A percentile compares a stretch with the other conserved stretches of the same genome.
phyloP scores from a whole-genome alignment of 2,113 vertebrate genomes.

The Sinocyclocheilus rhinocerous region DNA sequence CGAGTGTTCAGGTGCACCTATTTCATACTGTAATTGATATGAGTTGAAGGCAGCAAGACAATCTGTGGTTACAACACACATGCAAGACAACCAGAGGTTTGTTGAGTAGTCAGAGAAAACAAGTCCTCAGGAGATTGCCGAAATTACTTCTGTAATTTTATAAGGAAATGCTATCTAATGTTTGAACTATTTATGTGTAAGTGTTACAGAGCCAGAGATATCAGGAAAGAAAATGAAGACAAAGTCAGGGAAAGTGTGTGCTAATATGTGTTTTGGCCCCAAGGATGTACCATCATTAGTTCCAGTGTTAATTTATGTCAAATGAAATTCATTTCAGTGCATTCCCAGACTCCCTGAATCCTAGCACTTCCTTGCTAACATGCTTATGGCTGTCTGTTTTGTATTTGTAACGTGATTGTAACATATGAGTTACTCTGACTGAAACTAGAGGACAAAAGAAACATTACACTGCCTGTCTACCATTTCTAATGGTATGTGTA shows the following conservation, averaged over 20 bases:
- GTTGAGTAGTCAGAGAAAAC: neutral
- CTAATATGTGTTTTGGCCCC: constrained; percentile 3
- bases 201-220: neutral
- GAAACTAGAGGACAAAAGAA: neutral
- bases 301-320: neutral
- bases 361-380: constrained; percentile 35
- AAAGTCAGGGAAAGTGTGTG: neutral
- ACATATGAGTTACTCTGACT: constrained; percentile 3
- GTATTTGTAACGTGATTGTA: neutral
- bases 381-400: constrained; percentile 39
- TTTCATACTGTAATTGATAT: neutral
- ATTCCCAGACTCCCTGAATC: constrained; percentile 29
- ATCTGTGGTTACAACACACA: neutral
- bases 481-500: neutral
- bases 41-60: neutral
- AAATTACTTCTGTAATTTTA: constrained; percentile 3
- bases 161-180: neutral
- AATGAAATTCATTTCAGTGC: constrained; percentile 36
- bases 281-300: constrained; percentile 3
- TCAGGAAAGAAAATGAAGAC: neutral
- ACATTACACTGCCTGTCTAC: neutral
- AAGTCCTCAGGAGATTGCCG: neutral
- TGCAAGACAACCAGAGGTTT: neutral
- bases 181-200: neutral
- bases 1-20: neutral